Conservation (phyloP, 2,888 invertebrate species). For the Athalia circularis region DNA sequence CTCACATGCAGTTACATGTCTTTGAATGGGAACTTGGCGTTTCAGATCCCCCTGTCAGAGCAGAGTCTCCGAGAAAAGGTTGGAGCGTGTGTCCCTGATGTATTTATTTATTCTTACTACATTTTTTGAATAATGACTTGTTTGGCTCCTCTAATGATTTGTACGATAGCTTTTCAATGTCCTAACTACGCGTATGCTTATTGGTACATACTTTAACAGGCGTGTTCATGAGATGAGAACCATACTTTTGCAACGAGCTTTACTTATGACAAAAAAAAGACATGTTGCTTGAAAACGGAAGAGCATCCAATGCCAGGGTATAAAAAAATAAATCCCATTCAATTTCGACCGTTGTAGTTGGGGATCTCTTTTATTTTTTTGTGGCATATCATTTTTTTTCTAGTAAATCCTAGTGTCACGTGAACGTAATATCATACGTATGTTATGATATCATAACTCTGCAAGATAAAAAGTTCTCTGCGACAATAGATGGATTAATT, state of each 20-base stretch:
- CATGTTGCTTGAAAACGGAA: not conserved
- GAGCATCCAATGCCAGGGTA: not conserved
- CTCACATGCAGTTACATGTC: slow-evolving; percentile 48
- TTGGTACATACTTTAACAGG: slow-evolving; percentile 54
- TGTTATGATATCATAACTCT: slow-evolving; percentile 38
- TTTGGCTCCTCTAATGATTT: slow-evolving; percentile 70
- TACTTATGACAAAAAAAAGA: slow-evolving; percentile 21
- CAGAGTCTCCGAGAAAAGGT: slow-evolving; percentile 73
- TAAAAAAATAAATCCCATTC: not conserved
- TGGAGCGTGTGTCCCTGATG: slow-evolving; percentile 71
- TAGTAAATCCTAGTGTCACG: slow-evolving; percentile 26
- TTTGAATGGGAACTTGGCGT: slow-evolving; percentile 72
- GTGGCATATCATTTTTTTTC: slow-evolving; percentile 26
- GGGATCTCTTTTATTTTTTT: not conserved
- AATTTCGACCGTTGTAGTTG: too few relatives aligned
- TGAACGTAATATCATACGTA: not conserved
- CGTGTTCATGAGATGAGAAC: slow-evolving; percentile 47
- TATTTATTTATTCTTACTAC: slow-evolving; percentile 63
- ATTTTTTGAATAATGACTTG: slow-evolving; percentile 57
- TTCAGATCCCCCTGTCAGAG: slow-evolving; percentile 73
- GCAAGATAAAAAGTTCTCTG: slow-evolving; percentile 33
- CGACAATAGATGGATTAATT: slow-evolving; percentile 32
- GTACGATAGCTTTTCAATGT: slow-evolving; percentile 67
- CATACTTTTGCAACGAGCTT: slow-evolving; percentile 38
- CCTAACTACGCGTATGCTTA: slow-evolving; percentile 69